Percentiles rank a stretch among this genome's conserved stretches.
Evolutionary conservation across 2,113 vertebrate species (phyloP).

Genomic region (Guaruba guarouba): DNA sequence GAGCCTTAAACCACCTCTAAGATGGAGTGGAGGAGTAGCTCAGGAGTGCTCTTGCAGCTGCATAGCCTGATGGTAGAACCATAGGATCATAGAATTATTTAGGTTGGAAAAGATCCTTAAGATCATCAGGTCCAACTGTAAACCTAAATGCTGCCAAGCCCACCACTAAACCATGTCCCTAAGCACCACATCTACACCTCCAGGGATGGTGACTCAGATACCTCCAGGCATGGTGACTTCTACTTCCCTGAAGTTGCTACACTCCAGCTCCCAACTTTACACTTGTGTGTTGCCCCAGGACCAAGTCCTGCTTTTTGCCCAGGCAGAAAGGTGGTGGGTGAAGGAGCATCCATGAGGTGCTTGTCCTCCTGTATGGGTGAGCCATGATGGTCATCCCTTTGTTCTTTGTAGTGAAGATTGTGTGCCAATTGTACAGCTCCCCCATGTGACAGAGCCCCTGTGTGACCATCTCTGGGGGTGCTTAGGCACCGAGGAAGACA

Average conservation of each 20-base stretch:
- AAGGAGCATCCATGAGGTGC: not conserved
- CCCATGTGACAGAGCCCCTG: not conserved
- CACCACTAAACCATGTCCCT: not conserved
- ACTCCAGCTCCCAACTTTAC: not conserved
- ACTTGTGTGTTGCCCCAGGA: not conserved
- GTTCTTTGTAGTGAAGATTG: not conserved
- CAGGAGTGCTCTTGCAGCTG: not conserved
- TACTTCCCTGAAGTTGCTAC: not conserved
- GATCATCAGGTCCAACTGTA: rapidly evolving
- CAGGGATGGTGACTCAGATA: not conserved
- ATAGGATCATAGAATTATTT: not conserved
- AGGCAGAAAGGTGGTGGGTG: not conserved
- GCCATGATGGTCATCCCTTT: not conserved
- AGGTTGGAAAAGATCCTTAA: not conserved
- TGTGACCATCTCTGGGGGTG: not conserved
- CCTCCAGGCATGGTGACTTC: not conserved
- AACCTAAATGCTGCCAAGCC: not conserved
- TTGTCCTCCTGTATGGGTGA: not conserved
- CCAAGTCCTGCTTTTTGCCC: not conserved
- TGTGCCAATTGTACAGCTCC: not conserved
- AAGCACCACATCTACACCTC: not conserved
- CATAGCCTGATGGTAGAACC: not conserved
- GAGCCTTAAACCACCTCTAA: not conserved
- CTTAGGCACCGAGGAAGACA: not conserved
- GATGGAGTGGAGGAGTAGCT: not conserved